Evolutionary conservation across 2,888 invertebrate species (phyloP).

Genomic region (Crioceris asparagi): DNA sequence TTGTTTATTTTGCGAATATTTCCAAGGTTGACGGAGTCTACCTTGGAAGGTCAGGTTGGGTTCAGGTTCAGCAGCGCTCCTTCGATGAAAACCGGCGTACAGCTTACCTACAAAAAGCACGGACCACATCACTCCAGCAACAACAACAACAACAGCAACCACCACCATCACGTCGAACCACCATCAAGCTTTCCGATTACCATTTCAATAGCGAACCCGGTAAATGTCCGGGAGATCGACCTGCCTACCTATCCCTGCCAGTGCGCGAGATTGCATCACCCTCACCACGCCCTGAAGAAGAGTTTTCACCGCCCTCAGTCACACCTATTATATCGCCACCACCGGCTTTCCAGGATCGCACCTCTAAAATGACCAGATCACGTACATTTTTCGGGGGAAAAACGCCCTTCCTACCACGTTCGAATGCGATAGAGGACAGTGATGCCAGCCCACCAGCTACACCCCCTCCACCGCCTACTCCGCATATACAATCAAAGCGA

Average conservation of each 20-base stretch:
- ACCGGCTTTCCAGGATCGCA: conserved; percentile 52
- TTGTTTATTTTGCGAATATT: background rate
- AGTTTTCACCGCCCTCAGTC: conserved; percentile 45
- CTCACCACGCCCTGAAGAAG: conserved; percentile 37
- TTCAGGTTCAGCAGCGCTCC: conserved; percentile 46
- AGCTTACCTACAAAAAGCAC: conserved; percentile 29
- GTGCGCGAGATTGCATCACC: conserved; percentile 20
- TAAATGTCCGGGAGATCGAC: conserved; percentile 20
- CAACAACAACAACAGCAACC: conserved; percentile 26
- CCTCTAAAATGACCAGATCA: too few species aligned
- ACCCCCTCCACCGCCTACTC: conserved; percentile 30
- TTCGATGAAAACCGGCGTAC: conserved; percentile 40
- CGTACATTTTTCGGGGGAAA: conserved; percentile 39
- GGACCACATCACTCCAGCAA: conserved; percentile 18
- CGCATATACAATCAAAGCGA: conserved; percentile 22
- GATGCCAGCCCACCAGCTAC: conserved; percentile 44
- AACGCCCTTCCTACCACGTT: conserved; percentile 43
- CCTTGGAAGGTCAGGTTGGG: conserved; percentile 46
- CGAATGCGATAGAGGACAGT: conserved; percentile 45
- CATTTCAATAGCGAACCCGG: conserved; percentile 40
- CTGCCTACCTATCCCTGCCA: conserved; percentile 33
- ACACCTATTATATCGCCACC: conserved; percentile 62
- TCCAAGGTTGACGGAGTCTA: conserved; percentile 44
- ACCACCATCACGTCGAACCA: conserved; percentile 28
- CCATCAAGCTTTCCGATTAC: conserved; percentile 43